phyloP scores from a whole-genome alignment of 2,113 vertebrate species.

The Gopherus evgoodei region DNA sequence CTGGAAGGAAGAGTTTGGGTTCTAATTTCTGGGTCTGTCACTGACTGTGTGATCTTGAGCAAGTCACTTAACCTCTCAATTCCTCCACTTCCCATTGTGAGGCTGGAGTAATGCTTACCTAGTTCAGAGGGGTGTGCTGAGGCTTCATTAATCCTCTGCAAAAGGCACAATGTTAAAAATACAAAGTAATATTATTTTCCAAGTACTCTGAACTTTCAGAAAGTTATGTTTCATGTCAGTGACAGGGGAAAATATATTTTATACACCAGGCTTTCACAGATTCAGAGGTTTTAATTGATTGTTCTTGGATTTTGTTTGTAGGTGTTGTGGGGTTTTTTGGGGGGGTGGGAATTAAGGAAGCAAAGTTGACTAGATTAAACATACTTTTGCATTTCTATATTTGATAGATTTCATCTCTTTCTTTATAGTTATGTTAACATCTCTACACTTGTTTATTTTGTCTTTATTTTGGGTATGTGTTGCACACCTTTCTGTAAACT shows the following conservation, averaged over 20 bases:
- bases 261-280: neutral
- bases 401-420: neutral
- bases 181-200: neutral
- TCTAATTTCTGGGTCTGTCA: neutral
- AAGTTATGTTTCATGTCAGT: neutral
- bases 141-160: neutral
- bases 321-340: neutral
- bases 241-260: neutral
- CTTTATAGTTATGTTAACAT: slow-evolving; percentile 60
- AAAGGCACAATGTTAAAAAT: neutral
- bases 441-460: slow-evolving; percentile 57
- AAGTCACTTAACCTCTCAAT: neutral
- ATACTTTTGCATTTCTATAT: slow-evolving; percentile 47
- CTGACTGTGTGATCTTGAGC: neutral
- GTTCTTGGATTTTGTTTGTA: neutral
- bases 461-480: neutral
- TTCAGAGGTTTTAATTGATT: neutral
- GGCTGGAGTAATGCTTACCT: neutral
- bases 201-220: neutral
- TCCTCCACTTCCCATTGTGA: neutral
- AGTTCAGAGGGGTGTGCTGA: neutral
- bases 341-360: neutral
- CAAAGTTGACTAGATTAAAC: neutral
- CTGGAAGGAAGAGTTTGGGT: neutral
- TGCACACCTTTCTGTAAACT: slow-evolving; percentile 15